Conservation (phyloP, 2,888 invertebrate genomes). For the Pycnomerus fuliginosus region DNA sequence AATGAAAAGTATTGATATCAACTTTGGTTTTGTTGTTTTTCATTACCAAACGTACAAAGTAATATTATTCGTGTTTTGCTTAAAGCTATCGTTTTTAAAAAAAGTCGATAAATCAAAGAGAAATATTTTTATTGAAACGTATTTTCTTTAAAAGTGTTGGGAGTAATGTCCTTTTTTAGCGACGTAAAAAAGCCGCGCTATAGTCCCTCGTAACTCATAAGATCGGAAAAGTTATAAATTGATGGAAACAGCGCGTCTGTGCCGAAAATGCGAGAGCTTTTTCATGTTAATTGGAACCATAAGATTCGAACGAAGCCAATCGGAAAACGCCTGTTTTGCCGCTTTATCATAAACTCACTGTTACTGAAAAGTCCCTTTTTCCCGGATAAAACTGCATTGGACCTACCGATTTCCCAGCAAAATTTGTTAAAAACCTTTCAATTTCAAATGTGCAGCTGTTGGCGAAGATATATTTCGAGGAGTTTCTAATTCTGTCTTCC, state of each 20-base stretch:
- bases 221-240: slow-evolving; percentile 14
- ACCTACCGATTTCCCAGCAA: not conserved
- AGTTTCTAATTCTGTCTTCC: not conserved
- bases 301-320: slow-evolving; percentile 16
- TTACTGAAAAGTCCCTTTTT: too few species aligned
- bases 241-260: slow-evolving; percentile 12
- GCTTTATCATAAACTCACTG: slow-evolving; percentile 4
- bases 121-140: not conserved
- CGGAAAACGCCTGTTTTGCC: slow-evolving; percentile 4
- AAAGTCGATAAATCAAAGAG: not conserved
- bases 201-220: slow-evolving; percentile 2
- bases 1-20: slow-evolving; percentile 5
- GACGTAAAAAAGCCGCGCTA: slow-evolving; percentile 3
- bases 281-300: slow-evolving; percentile 17
- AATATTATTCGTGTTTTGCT: not conserved
- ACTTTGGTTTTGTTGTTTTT: slow-evolving; percentile 9
- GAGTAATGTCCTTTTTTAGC: not conserved
- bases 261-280: slow-evolving; percentile 12
- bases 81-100: not conserved
- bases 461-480: not conserved
- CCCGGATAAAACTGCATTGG: slow-evolving; percentile 2
- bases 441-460: not conserved
- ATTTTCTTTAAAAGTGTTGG: not conserved
- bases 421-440: not conserved
- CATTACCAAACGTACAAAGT: slow-evolving; percentile 1